Evolutionary conservation across 1,140 invertebrate genomes (phyloP).

Genomic region (Drosophila grimshawi): DNA sequence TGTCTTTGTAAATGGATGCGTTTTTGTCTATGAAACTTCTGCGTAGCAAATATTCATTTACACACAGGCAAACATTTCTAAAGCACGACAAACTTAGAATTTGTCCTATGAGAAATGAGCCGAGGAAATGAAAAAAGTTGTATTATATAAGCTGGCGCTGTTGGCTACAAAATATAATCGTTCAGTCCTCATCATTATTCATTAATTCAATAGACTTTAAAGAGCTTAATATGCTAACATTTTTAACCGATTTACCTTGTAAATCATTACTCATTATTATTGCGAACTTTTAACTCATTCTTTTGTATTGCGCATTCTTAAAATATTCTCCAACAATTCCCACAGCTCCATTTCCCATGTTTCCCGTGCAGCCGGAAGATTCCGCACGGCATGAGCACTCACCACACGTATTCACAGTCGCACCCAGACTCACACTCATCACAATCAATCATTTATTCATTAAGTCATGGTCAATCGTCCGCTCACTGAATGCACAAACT

Average conservation of each 20-base stretch:
- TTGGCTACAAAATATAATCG: neutral
- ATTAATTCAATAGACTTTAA: conserved; percentile 16
- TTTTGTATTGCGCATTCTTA: conserved; percentile 28
- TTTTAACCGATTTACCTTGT: conserved; percentile 27
- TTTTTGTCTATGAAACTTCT: neutral
- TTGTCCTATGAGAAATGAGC: neutral
- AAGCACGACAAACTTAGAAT: conserved; percentile 18
- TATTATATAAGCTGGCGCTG: neutral
- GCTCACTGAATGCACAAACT: conserved; percentile 37
- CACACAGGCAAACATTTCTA: conserved; percentile 20
- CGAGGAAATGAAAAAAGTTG: conserved; percentile 19
- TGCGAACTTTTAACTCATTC: conserved; percentile 20
- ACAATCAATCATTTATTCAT: conserved; percentile 63
- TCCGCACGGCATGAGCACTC: conserved; percentile 1
- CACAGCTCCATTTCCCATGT: conserved; percentile 26
- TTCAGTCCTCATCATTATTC: neutral
- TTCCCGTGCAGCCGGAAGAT: conserved; percentile 29
- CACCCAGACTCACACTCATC: neutral
- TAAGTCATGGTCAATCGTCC: conserved; percentile 35
- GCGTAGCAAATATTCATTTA: conserved; percentile 31
- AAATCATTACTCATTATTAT: conserved; percentile 33
- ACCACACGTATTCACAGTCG: neutral
- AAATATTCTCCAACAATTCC: conserved; percentile 27
- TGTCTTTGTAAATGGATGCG: conserved; percentile 11
- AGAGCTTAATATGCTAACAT: conserved; percentile 22